phyloP scores from a whole-genome alignment of 2,888 invertebrate species.

The Pterostichus niger region DNA sequence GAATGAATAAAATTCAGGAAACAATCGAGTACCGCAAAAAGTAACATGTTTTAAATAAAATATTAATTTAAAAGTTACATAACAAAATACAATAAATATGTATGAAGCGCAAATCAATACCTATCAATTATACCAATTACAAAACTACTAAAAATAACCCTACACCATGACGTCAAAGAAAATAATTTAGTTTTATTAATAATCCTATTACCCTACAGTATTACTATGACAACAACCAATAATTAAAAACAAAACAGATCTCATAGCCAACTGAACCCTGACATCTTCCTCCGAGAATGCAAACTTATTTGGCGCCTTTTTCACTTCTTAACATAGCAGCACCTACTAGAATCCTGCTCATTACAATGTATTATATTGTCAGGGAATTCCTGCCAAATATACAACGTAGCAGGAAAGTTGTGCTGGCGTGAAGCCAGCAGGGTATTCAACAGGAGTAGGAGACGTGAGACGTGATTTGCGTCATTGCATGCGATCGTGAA shows the following conservation, averaged over 20 bases:
- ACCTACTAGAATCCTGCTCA: too few species aligned
- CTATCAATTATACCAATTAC: slow-evolving; percentile 17
- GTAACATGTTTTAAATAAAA: too few species aligned
- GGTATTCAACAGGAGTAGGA: neutral
- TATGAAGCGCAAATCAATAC: neutral
- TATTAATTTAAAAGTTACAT: too few species aligned
- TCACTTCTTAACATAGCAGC: too few species aligned
- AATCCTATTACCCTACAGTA: neutral
- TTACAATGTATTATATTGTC: neutral
- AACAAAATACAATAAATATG: neutral
- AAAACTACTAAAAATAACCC: slow-evolving; percentile 9
- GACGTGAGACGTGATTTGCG: neutral
- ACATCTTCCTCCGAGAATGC: neutral
- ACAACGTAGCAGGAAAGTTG: neutral
- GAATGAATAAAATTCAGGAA: too few species aligned
- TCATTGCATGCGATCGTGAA: slow-evolving; percentile 5
- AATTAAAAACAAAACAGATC: slow-evolving; percentile 1
- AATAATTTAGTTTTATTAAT: slow-evolving; percentile 1
- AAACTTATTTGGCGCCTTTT: neutral
- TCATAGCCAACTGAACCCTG: slow-evolving; percentile 25
- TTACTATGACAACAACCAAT: neutral
- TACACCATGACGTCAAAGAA: slow-evolving; percentile 16
- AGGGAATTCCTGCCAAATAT: neutral
- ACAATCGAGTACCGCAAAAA: too few species aligned
- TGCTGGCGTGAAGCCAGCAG: neutral